Base-by-base conservation (phyloP, 2,888 invertebrate genomes). In the Melanostoma mellinum region DNA sequence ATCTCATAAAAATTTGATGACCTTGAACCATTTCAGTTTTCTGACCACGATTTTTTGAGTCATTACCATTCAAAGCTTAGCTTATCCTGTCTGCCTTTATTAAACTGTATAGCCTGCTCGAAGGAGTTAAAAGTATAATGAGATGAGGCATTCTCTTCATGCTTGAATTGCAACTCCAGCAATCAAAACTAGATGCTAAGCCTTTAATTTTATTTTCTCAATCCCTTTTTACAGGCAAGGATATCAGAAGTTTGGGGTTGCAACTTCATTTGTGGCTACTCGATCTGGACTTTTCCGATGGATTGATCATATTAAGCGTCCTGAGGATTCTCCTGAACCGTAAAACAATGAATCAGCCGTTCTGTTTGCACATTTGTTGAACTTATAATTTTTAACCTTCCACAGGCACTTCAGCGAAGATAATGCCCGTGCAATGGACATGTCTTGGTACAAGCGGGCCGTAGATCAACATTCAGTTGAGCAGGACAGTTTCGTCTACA, bases 401-500 rank as follows among this genome's bases (percentile, higher is more conserved):
- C 20, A 20, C 91, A 97, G 97, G 33, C 95, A 95, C 89, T 97
- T 97, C 88, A 96, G 96, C 87, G 96, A 96, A 87, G 93, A 93
- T 78, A 95, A 97, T 89, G 94, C 94, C 0, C 93, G 95, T 84
- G 96, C 97, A 0, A 96, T 96, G 92, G 97, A 98, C 88, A 95
- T 96, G 77, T 94, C 96, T 42, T 98, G 97, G 97, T 98, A 97
- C 89, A 95, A 95, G 87, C 93, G 98, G 67, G 97, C 98, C 0
- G 96, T 98, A 1, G 97, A 98, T 89, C 97, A 97, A 88, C 96
- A 97, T 89, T 92, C 94, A 0, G 94, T 96, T 65, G 97, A 97
- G 87, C 95, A 96, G 0, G 96, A 97, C 88, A 97, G 97, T 89
- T 98, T 97, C 90, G 97, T 98, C 1, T 98, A 96, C 91, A 97